phyloP scores from a whole-genome alignment of 1,140 invertebrate species.

The Drosophila repletoides region DNA sequence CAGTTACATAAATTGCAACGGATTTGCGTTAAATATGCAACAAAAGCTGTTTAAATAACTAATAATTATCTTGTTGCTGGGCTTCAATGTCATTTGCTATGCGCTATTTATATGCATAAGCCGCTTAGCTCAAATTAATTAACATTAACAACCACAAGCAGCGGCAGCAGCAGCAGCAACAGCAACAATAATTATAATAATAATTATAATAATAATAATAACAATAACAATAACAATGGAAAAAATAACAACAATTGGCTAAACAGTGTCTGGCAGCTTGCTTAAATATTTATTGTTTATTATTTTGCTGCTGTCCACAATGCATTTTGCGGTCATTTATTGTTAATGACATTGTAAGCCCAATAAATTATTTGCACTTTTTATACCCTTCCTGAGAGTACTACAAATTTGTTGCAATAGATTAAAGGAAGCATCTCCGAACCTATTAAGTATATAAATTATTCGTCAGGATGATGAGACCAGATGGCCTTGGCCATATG shows the following conservation, averaged over 20 bases:
- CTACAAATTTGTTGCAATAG: too few species aligned
- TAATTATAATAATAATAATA: slow-evolving; percentile 10
- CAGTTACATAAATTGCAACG: slow-evolving; percentile 50
- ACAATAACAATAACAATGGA: slow-evolving; percentile 15
- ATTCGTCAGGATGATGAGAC: too few species aligned
- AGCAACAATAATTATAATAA: slow-evolving; percentile 25
- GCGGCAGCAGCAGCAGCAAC: slow-evolving; percentile 11
- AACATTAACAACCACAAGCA: slow-evolving; percentile 59
- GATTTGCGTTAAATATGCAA: slow-evolving; percentile 69
- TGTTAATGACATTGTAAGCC: slow-evolving; percentile 76
- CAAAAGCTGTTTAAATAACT: slow-evolving; percentile 78
- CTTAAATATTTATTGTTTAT: slow-evolving; percentile 63
- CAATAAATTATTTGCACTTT: slow-evolving; percentile 59
- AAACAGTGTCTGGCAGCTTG: slow-evolving; percentile 34
- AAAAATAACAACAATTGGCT: slow-evolving; percentile 20
- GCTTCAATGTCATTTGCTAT: slow-evolving; percentile 55
- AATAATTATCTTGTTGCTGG: slow-evolving; percentile 78
- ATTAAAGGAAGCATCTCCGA: too few species aligned
- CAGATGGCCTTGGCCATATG: too few species aligned
- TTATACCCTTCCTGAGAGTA: slow-evolving; percentile 11
- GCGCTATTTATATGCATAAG: slow-evolving; percentile 70
- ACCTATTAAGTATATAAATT: too few species aligned
- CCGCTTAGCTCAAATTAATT: slow-evolving; percentile 78
- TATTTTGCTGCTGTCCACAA: slow-evolving; percentile 18
- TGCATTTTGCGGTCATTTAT: slow-evolving; percentile 57